These are phyloP conservation scores for Tachina grossa DNA, from an alignment of 2,888 invertebrate species.

Conservation along the genomic window DNA sequence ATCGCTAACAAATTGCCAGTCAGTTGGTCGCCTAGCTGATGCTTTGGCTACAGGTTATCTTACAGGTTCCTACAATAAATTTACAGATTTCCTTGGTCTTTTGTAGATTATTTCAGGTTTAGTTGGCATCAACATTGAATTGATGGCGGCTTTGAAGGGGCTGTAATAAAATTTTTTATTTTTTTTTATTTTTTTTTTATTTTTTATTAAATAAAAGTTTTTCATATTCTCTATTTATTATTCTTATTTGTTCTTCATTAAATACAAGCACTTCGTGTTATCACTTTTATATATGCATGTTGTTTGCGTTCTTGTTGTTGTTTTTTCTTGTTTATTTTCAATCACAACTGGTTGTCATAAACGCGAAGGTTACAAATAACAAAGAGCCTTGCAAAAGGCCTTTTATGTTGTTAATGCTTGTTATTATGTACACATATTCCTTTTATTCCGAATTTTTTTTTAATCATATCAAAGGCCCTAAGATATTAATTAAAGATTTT, in stretches of 20 bases:
- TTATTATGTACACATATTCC: no score
- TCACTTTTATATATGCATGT: slow-evolving; percentile 11
- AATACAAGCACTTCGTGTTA: slow-evolving; percentile 43
- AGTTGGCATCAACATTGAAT: neutral
- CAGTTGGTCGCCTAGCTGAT: neutral
- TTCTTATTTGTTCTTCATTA: slow-evolving; percentile 50
- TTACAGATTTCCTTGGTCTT: neutral
- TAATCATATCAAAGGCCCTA: no score
- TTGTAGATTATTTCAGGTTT: neutral
- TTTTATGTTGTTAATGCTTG: neutral
- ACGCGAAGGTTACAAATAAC: neutral
- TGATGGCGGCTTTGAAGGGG: neutral
- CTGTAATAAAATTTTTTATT: slow-evolving; percentile 10
- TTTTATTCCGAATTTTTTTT: no score
- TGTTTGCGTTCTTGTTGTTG: slow-evolving; percentile 8
- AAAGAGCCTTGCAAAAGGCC: neutral
- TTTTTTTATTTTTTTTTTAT: no score
- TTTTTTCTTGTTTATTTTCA: slow-evolving; percentile 44
- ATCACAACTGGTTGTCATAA: slow-evolving; percentile 13
- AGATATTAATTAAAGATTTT: no score
- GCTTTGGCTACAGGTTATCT: slow-evolving; percentile 5
- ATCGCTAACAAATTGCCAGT: neutral
- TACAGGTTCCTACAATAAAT: neutral
- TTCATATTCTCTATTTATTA: slow-evolving; percentile 33
- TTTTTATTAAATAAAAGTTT: slow-evolving; percentile 14